Percentiles rank a stretch among this genome's conserved stretches.
Evolutionary conservation across 2,113 vertebrate genomes (phyloP).

Genomic region (Diadophis punctatus): DNA sequence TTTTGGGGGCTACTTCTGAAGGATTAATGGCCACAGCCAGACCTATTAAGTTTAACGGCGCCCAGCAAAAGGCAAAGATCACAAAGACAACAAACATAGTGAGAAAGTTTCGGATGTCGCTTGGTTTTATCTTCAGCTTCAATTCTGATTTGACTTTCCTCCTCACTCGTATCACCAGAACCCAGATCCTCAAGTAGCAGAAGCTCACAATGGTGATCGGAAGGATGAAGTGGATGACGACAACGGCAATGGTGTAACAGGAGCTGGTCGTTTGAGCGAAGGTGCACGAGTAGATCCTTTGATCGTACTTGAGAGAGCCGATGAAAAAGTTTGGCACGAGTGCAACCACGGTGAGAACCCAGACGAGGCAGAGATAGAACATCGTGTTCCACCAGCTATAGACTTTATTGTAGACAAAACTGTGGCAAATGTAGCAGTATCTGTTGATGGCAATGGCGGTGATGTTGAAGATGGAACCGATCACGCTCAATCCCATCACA

Average conservation of each 20-base stretch:
- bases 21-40: slow-evolving; percentile 83
- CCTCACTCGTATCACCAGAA: slow-evolving; percentile 83
- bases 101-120: slow-evolving; percentile 84
- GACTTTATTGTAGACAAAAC: slow-evolving; percentile 78
- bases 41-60: slow-evolving; percentile 87
- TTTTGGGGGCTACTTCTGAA: slow-evolving; percentile 72
- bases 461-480: slow-evolving; percentile 92
- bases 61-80: slow-evolving; percentile 92
- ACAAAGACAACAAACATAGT: slow-evolving; percentile 93
- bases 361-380: slow-evolving; percentile 78
- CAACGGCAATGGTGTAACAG: slow-evolving; percentile 79
- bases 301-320: slow-evolving; percentile 85
- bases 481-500: slow-evolving; percentile 89
- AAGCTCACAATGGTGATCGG: slow-evolving; percentile 86
- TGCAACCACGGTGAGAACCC: slow-evolving; percentile 79
- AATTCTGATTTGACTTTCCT: slow-evolving; percentile 79
- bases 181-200: slow-evolving; percentile 90
- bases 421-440: slow-evolving; percentile 90
- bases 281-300: slow-evolving; percentile 85
- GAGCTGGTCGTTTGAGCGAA: slow-evolving; percentile 85
- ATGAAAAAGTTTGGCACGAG: slow-evolving; percentile 84
- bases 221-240: slow-evolving; percentile 85
- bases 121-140: slow-evolving; percentile 70
- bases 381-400: slow-evolving; percentile 81
- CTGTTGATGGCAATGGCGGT: slow-evolving; percentile 87